phyloP scores from a whole-genome alignment of 2,113 vertebrate genomes.

The Peromyscus leucopus region DNA sequence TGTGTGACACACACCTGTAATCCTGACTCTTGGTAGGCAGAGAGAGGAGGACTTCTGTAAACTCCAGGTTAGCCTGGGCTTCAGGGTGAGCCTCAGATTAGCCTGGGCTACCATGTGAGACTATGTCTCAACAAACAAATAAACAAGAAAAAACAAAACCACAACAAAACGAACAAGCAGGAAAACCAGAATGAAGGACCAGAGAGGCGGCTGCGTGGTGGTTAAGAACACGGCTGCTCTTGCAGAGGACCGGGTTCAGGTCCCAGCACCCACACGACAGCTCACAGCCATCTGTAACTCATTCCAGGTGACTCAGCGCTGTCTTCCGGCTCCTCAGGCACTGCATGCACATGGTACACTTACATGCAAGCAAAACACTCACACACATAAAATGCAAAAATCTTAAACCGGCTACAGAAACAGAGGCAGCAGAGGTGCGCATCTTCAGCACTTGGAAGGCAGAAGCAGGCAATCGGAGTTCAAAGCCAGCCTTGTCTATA shows the following conservation, averaged over 20 bases:
- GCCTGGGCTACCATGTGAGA: neutral
- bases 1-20: neutral
- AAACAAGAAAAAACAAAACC: neutral
- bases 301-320: neutral
- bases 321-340: neutral
- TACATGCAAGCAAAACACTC: neutral
- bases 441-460: neutral
- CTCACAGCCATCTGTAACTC: neutral
- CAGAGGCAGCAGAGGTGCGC: fast-evolving
- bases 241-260: neutral
- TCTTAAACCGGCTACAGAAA: neutral
- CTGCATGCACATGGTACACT: too few relatives aligned
- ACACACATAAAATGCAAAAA: neutral
- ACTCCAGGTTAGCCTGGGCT: neutral
- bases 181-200: neutral
- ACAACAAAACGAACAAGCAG: neutral
- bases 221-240: neutral
- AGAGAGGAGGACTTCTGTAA: neutral
- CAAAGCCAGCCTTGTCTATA: neutral
- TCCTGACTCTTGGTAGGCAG: neutral
- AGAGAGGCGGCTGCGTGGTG: neutral
- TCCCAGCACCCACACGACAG: neutral
- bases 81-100: neutral
- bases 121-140: neutral
- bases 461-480: neutral